phyloP scores from a whole-genome alignment of 2,113 vertebrate genomes.

The Pontoporia blainvillei region DNA sequence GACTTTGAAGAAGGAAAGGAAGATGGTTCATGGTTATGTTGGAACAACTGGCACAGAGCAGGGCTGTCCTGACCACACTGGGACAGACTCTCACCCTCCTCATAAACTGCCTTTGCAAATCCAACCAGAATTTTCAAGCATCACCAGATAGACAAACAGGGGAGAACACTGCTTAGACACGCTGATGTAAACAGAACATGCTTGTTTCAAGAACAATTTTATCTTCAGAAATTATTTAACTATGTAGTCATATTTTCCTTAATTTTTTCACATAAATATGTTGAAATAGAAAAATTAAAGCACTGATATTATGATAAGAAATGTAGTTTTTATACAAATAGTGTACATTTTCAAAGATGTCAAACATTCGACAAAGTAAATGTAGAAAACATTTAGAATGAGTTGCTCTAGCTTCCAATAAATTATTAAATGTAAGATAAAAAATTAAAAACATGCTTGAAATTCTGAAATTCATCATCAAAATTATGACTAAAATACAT shows the following conservation, averaged over 20 bases:
- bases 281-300: neutral
- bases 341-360: neutral
- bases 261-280: neutral
- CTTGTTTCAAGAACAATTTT: neutral
- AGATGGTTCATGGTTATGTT: accelerated
- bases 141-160: neutral
- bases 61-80: neutral
- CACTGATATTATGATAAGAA: neutral
- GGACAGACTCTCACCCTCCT: accelerated
- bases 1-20: neutral
- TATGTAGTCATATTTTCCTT: neutral
- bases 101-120: neutral
- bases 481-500: neutral
- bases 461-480: neutral
- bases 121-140: neutral
- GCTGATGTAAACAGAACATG: accelerated
- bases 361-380: neutral
- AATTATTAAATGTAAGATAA: neutral
- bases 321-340: neutral
- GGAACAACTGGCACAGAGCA: neutral
- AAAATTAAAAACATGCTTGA: neutral
- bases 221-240: neutral
- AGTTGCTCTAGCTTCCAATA: neutral
- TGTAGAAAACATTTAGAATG: neutral
- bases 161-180: neutral